These are phyloP conservation scores for Lophura nycthemera DNA, from an alignment of 2,113 vertebrate genomes.

Conservation along the genomic window DNA sequence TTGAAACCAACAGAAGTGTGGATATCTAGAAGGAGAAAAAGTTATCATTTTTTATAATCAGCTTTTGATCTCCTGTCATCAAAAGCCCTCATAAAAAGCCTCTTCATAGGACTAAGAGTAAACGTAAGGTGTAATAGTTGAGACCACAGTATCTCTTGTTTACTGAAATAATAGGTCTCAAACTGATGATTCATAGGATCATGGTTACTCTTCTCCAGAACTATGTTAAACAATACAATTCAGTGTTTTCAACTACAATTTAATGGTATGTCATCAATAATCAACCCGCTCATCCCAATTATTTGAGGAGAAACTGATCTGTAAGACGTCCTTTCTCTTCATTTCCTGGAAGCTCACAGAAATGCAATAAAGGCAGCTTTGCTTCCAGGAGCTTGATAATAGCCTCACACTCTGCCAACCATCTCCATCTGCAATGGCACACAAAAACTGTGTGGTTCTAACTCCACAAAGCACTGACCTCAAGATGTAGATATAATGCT, in stretches of 20 bases:
- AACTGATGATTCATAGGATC: background rate
- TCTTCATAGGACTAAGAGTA: background rate
- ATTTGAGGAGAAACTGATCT: background rate
- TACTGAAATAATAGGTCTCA: background rate
- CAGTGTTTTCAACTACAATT: background rate
- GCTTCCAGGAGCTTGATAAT: background rate
- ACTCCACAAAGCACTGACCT: background rate
- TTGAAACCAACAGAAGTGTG: background rate
- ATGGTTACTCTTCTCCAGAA: background rate
- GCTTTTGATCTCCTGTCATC: background rate
- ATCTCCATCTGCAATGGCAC: background rate
- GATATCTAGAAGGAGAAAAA: background rate
- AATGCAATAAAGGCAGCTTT: slow-evolving; percentile 11
- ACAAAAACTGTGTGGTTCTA: background rate
- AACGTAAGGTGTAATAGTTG: background rate
- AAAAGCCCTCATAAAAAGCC: background rate
- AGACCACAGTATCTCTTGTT: background rate
- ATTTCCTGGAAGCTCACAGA: background rate
- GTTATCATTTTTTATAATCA: background rate
- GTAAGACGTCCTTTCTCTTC: background rate
- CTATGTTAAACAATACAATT: background rate
- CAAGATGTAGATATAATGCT: background rate
- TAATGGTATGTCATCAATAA: background rate
- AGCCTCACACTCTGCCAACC: background rate
- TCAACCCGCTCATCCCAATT: background rate